Conservation (phyloP, 2,888 invertebrate genomes). For the Petrophora chlorosata region DNA sequence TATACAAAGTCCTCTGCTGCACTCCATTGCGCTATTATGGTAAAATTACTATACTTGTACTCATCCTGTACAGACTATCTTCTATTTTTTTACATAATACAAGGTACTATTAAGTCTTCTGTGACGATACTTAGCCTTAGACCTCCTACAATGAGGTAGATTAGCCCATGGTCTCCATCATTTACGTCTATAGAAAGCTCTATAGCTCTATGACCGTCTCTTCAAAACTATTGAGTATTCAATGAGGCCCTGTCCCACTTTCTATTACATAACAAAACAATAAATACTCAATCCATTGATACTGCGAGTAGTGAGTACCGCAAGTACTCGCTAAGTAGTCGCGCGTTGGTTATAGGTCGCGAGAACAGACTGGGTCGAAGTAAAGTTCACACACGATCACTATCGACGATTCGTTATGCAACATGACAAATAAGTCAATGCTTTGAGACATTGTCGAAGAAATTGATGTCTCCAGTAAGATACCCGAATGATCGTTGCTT, state of each 20-base stretch:
- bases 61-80: too few relatives aligned
- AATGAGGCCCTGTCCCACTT: constrained; percentile 15
- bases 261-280: constrained; percentile 22
- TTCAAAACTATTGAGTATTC: constrained; percentile 5
- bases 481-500: too few relatives aligned
- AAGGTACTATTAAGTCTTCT: too few relatives aligned
- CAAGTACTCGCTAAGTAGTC: background rate
- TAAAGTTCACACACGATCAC: constrained; percentile 37
- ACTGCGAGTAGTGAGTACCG: background rate
- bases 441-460: background rate
- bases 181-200: background rate
- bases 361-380: constrained; percentile 44
- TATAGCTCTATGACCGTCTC: background rate
- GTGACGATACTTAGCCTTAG: too few relatives aligned
- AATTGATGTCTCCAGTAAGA: too few relatives aligned
- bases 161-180: too few relatives aligned
- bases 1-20: too few relatives aligned
- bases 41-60: too few relatives aligned
- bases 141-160: too few relatives aligned
- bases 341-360: constrained; percentile 25
- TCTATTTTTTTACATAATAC: too few relatives aligned
- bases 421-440: constrained; percentile 5
- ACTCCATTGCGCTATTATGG: too few relatives aligned
- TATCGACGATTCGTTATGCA: constrained; percentile 14
- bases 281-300: constrained; percentile 8